Conservation (phyloP, 2,113 vertebrate species). For the Chamaea fasciata region DNA sequence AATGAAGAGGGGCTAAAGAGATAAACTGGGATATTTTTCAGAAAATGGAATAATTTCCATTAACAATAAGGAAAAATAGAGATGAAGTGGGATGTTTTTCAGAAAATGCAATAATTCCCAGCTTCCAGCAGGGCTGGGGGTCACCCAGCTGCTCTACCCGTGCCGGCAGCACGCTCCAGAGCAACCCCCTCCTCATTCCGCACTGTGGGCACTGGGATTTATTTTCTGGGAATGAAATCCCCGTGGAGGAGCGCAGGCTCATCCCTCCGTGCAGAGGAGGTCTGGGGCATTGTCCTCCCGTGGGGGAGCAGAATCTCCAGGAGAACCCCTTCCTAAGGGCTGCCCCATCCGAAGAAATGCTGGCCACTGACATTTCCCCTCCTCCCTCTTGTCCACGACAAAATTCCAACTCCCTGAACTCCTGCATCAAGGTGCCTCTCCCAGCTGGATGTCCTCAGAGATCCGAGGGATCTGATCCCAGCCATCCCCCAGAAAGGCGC, state of each 20-base stretch:
- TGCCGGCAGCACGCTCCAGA: background rate
- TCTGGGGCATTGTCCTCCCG: background rate
- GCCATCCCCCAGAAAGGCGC: background rate
- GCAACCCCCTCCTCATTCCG: background rate
- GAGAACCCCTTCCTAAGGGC: background rate
- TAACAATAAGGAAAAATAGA: background rate
- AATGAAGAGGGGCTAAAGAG: background rate
- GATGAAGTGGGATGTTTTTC: background rate
- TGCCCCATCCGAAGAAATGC: background rate
- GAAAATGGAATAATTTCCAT: background rate
- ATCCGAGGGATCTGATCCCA: background rate
- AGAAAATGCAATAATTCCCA: background rate
- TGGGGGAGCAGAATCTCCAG: background rate
- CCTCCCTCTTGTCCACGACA: rapidly evolving
- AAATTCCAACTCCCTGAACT: background rate
- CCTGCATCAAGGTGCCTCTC: background rate
- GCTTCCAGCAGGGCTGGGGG: background rate
- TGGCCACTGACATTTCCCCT: background rate
- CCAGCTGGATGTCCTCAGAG: background rate
- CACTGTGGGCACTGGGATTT: rapidly evolving
- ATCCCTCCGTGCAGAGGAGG: rapidly evolving
- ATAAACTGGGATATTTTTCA: background rate
- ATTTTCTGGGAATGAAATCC: background rate
- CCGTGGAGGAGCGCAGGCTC: background rate
- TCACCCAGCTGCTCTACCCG: background rate